Conservation (phyloP, 2,888 invertebrate species). For the Trilocha varians region DNA sequence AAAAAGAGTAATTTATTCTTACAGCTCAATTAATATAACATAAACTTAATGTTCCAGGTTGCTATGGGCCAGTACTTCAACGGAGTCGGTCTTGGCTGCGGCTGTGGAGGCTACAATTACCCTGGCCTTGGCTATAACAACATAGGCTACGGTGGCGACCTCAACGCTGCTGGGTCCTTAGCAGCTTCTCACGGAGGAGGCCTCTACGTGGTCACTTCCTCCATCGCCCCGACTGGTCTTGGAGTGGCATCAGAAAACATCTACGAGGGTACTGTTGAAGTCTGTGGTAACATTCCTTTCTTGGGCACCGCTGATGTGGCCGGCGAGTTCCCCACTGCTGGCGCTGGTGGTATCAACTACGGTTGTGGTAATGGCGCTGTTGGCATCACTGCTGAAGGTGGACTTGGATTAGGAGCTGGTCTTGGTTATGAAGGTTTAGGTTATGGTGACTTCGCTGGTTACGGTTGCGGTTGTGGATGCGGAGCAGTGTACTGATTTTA, state of each 20-base stretch:
- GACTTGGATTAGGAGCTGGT: background rate
- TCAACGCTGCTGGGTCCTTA: slow-evolving; percentile 16
- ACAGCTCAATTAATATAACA: too few relatives aligned
- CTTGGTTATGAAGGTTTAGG: background rate
- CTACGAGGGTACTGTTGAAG: slow-evolving; percentile 25
- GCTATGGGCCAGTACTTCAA: background rate
- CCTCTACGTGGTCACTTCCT: slow-evolving; percentile 21
- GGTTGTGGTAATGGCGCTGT: slow-evolving; percentile 24
- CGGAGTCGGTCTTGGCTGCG: background rate
- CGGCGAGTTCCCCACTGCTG: slow-evolving; percentile 25
- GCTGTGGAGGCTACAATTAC: background rate
- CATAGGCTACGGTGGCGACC: slow-evolving; percentile 6
- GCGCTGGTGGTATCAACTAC: slow-evolving; percentile 24
- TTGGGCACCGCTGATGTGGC: slow-evolving; percentile 28
- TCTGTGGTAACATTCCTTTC: slow-evolving; percentile 31
- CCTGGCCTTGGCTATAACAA: slow-evolving; percentile 8
- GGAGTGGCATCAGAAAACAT: slow-evolving; percentile 30
- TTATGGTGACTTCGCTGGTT: background rate
- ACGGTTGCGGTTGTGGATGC: background rate
- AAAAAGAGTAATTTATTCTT: too few relatives aligned
- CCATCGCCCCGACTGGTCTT: slow-evolving; percentile 28
- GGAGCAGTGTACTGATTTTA: too few relatives aligned
- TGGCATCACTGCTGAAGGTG: slow-evolving; percentile 10
- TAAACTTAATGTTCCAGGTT: too few relatives aligned
- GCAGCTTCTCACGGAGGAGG: slow-evolving; percentile 11